Evolutionary conservation across 2,797 vertebrate species (phyloP), one percentile per base, ranked within the genome.

Genomic region (Myotis findleyi): DNA sequence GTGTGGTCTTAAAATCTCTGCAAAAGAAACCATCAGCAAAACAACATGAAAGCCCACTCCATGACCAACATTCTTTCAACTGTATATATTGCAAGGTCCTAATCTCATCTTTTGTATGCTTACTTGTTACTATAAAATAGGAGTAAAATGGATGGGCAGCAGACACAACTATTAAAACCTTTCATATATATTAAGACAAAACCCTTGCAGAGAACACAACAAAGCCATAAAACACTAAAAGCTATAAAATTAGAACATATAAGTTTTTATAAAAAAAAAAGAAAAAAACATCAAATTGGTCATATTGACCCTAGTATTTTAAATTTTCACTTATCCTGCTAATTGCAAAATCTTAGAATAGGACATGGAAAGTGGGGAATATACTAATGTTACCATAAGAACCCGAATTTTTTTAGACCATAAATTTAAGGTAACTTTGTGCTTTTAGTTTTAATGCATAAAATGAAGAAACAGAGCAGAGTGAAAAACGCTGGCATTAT

Each of bases 261-360:
- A 89, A 38, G 30, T 25, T 96, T 96, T 94, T 76, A 59, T 96
- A 87, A 64, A 94, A 64, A 64, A 33, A 33, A 82, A 93, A 73
- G 0, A 33, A 55, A 7, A 82, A 89, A 95, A 76, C 87, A 95
- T 85, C 95, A 91, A 91, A 69, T 89, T 1, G 4, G 53, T 85
- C 71, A 7, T 80, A 69, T 75, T 77, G 91, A 89, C 73, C 66
- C 76, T 12, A 66, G 49, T 88, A 86, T 84, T 96, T 94, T 87
- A 93, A 89, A 95, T 90, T 97, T 93, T 75, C 92, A 97, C 94
- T 97, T 97, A 96, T 76, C 72, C 53, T 76, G 69, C 68, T 97
- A 77, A 96, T 96, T 95, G 81, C 59, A 94, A 94, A 83, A 86
- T 90, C 93, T 89, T 81, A 91, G 77, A 92, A 53, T 20, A 93